These are phyloP conservation scores for Crotalus horridus DNA, from an alignment of 2,113 vertebrate species.

Conservation along the genomic window DNA sequence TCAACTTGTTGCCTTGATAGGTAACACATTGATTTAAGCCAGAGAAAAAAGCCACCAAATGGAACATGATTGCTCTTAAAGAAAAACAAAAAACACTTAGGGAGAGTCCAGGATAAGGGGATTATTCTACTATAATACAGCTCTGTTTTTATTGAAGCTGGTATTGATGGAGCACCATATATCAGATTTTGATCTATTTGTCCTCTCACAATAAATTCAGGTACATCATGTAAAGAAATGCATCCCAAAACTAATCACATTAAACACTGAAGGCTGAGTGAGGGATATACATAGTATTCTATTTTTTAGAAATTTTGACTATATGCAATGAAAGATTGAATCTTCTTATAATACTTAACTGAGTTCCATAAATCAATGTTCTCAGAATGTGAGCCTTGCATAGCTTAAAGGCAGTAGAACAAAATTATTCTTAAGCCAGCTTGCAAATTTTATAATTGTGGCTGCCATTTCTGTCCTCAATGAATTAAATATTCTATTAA, in stretches of 20 bases:
- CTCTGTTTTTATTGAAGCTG: too few species aligned
- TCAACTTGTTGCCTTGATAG: not conserved
- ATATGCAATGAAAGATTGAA: not conserved
- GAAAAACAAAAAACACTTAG: too few species aligned
- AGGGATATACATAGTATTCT: not conserved
- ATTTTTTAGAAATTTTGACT: not conserved
- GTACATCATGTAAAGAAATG: too few species aligned
- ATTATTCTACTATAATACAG: too few species aligned
- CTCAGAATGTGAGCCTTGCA: not conserved
- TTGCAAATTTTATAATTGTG: not conserved
- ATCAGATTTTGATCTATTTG: too few species aligned
- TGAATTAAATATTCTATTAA: not conserved
- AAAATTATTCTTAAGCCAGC: not conserved
- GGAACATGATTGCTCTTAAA: not conserved
- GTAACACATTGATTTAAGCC: not conserved
- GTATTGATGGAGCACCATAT: too few species aligned
- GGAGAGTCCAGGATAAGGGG: too few species aligned
- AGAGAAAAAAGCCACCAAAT: not conserved
- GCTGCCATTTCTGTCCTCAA: not conserved
- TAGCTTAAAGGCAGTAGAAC: not conserved
- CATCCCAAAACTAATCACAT: too few species aligned
- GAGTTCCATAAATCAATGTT: not conserved
- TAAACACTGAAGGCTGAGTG: too few species aligned
- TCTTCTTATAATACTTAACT: not conserved
- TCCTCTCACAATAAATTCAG: too few species aligned